Conservation (phyloP, 2,888 invertebrate genomes). For the Machimus atricapillus region DNA sequence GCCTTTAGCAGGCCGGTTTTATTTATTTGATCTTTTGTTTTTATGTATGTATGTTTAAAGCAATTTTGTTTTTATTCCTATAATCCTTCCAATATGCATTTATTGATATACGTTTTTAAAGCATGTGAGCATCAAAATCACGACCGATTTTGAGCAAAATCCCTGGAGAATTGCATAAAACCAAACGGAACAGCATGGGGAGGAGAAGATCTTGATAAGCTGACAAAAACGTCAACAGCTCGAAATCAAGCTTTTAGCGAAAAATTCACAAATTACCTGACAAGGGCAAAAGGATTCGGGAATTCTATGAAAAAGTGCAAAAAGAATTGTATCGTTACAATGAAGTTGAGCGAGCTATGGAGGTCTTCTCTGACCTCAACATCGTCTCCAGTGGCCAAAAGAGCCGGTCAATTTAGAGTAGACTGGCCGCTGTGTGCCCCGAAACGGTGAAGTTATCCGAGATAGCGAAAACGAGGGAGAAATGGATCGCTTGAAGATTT, state of each 20-base stretch:
- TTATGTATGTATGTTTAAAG: too few species aligned
- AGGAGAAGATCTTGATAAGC: slow-evolving; percentile 55
- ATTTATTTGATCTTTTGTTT: too few species aligned
- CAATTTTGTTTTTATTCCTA: too few species aligned
- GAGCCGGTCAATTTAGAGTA: slow-evolving; percentile 57
- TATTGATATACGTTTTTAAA: too few species aligned
- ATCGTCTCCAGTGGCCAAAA: slow-evolving; percentile 55
- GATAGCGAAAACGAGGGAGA: slow-evolving; percentile 59
- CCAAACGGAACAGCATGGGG: slow-evolving; percentile 52
- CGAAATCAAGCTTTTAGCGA: slow-evolving; percentile 57
- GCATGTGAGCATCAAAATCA: too few species aligned
- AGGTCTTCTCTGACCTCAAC: slow-evolving; percentile 57
- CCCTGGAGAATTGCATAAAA: slow-evolving; percentile 49
- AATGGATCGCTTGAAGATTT: slow-evolving; percentile 58
- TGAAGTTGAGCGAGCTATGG: slow-evolving; percentile 56
- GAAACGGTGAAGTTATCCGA: slow-evolving; percentile 51
- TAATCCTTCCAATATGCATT: too few species aligned
- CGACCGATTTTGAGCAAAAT: slow-evolving; percentile 40
- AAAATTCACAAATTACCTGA: slow-evolving; percentile 59
- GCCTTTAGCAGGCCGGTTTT: too few species aligned
- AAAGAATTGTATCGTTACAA: slow-evolving; percentile 54
- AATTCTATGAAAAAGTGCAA: slow-evolving; percentile 54
- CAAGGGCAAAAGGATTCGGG: slow-evolving; percentile 58
- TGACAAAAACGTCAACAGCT: slow-evolving; percentile 53
- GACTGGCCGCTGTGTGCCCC: slow-evolving; percentile 51